Evolutionary conservation across 1,140 invertebrate species (phyloP).

Genomic region (Pogonomyrmex californicus): DNA sequence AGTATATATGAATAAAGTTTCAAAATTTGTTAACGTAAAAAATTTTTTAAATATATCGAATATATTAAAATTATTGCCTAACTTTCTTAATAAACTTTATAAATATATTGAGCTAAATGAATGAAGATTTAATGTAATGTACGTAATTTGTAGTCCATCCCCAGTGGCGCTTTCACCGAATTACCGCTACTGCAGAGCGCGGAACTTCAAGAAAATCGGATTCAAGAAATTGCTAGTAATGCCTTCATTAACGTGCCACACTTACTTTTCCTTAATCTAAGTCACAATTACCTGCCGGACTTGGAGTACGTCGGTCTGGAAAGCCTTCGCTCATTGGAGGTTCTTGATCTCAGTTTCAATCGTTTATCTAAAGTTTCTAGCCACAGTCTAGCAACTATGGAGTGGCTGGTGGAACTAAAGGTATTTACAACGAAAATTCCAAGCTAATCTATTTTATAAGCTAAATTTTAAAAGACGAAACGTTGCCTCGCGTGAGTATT

Average conservation of each 20-base stretch:
- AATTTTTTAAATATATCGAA: not conserved
- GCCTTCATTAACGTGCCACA: constrained; percentile 93
- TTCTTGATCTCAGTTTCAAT: constrained; percentile 93
- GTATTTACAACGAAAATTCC: constrained; percentile 76
- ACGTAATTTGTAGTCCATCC: constrained; percentile 84
- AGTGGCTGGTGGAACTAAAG: constrained; percentile 94
- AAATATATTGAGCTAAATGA: not conserved
- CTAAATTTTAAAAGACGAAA: not conserved
- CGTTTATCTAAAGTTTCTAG: constrained; percentile 90
- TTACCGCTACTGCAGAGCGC: constrained; percentile 91
- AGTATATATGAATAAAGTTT: not conserved
- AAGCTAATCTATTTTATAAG: not conserved
- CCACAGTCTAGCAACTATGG: constrained; percentile 90
- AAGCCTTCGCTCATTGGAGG: constrained; percentile 92
- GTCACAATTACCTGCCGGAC: constrained; percentile 91
- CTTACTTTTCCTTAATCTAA: constrained; percentile 93
- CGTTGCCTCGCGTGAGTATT: not conserved
- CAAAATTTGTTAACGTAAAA: not conserved
- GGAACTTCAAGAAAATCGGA: constrained; percentile 93
- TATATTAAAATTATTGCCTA: too few relatives aligned
- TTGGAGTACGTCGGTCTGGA: constrained; percentile 92
- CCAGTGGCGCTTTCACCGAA: constrained; percentile 92
- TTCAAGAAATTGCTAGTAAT: constrained; percentile 90
- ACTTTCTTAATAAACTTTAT: constrained; percentile 14
- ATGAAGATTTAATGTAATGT: not conserved